Evolutionary conservation across 2,113 vertebrate species (phyloP), one percentile per base, ranked within the genome.

Genomic region (Eurypyga helias): DNA sequence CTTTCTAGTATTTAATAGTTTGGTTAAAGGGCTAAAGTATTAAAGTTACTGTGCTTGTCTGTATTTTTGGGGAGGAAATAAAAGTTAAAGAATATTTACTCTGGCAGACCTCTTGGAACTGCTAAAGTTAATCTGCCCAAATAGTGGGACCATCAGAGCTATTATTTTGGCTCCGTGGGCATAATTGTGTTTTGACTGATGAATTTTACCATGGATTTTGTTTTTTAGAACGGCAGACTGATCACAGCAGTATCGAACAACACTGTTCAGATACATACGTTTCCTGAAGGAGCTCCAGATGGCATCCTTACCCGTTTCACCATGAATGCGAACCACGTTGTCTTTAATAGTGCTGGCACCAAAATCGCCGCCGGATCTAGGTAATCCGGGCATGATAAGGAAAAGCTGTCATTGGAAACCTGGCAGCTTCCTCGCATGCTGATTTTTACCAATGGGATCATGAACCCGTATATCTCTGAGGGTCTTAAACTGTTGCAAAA

Each of bases 251-350:
- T 98, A 55, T 99, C 99, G 26, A 99, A 99, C 97, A 99, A 99
- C 90, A 98, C 98, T 0, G 97, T 99, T 79, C 99, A 99, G 98
- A 96, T 99, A 24, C 99, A 99, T 95, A 99, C 99, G 0, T 99
- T 99, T 77, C 99, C 99, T 3, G 99, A 99, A 15, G 99, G 99
- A 23, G 98, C 98, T 70, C 99, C 99, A 0, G 99, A 99, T 64
- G 99, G 99, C 34, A 99, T 99, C 96, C 97, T 99, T 72, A 99
- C 99, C 13, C 99, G 99, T 31, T 99, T 99, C 97, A 99, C 99
- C 67, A 98, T 97, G 79, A 99, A 98, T 29, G 99, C 98, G 94
- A 99, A 99, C 69, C 99, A 99, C 1, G 98, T 99, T 33, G 61
- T 98, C 93, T 99, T 99, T 51, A 99, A 98, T 77, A 71, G 66